Evolutionary conservation across 2,113 vertebrate genomes (phyloP), one percentile per base, ranked within the genome.

Genomic region (Microcebus tavaratra): DNA sequence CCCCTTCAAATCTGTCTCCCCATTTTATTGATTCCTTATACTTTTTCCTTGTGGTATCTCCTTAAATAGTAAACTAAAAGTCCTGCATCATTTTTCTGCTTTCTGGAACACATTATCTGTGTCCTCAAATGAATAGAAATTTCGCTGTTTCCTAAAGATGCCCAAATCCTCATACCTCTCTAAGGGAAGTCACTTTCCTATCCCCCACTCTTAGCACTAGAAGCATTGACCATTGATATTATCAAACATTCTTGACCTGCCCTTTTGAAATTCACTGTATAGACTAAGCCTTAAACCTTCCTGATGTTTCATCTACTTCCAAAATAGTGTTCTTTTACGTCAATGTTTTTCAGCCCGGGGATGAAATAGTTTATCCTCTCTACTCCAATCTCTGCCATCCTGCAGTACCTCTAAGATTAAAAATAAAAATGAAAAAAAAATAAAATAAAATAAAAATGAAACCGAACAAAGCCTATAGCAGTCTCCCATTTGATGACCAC

Each of bases 161-260:
- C 6, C 25, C 36, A 13, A 84, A 68, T 65, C 45, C 11, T 76
- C 45, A 13, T 11, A 10, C 5, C 90, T 94, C 31, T 92, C 31
- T 8, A 23, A 3, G 3, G 12, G 3, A 72, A 15, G 6, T 65
- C 59, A 36, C 31, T 63, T 63, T 63, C 59, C 12, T 61, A 2
- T 1, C 20, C 2, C 0, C 5, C 1, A 9, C 17, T 36, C 14
- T 31, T 3, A 42, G 9, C 2, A 53, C 29, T 9, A 48, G 1
- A 78, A 95, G 20, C n/a, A 80, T 23, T 2, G 17, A 50, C 6
- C 65, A 23, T 18, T 6, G 12, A 45, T 21, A 45, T 80, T 55
- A 63, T 73, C 36, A 80, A 39, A 70, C 1, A 13, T 61, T 65
- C 14, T 83, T 91, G 73, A 68, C 31, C 21, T 68, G 36, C 4